These are phyloP conservation scores for Verasper variegatus DNA, from an alignment of 2,113 vertebrate genomes.

Conservation along the genomic window DNA sequence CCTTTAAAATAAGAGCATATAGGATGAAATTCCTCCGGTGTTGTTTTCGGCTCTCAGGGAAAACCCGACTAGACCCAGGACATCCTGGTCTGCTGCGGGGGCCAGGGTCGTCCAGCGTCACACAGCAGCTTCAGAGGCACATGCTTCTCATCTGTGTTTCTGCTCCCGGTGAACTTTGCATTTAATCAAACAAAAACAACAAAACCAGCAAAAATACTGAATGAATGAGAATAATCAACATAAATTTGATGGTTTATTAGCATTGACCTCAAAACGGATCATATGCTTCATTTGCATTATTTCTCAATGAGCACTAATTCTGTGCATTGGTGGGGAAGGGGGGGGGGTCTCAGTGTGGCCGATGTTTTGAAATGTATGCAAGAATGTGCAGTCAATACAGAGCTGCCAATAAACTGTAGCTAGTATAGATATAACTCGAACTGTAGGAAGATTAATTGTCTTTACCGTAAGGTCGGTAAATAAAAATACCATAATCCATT, in stretches of 20 bases:
- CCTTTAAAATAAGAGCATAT: too few relatives aligned
- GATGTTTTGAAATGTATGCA: neutral
- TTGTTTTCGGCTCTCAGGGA: too few relatives aligned
- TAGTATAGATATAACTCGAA: neutral
- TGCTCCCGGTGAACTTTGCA: neutral
- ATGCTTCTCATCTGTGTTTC: conserved; percentile 3
- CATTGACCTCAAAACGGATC: conserved; percentile 1
- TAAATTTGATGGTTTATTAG: conserved; percentile 1
- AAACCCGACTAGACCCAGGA: conserved; percentile 46
- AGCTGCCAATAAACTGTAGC: neutral
- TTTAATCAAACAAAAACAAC: conserved; percentile 6
- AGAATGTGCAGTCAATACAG: conserved; percentile 11
- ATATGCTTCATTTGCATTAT: conserved; percentile 4
- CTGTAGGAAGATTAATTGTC: neutral
- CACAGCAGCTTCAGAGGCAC: neutral
- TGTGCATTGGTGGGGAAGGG: too few relatives aligned
- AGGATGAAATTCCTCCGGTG: too few relatives aligned
- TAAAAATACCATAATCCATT: neutral
- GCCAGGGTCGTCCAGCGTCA: conserved; percentile 15
- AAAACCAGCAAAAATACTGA: neutral
- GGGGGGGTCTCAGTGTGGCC: too few relatives aligned
- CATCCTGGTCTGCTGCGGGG: conserved; percentile 50
- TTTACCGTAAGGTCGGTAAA: neutral
- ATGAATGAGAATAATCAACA: neutral
- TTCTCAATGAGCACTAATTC: too few relatives aligned